phyloP scores from a whole-genome alignment of 2,888 invertebrate species.

The Pseudococcus longispinus region DNA sequence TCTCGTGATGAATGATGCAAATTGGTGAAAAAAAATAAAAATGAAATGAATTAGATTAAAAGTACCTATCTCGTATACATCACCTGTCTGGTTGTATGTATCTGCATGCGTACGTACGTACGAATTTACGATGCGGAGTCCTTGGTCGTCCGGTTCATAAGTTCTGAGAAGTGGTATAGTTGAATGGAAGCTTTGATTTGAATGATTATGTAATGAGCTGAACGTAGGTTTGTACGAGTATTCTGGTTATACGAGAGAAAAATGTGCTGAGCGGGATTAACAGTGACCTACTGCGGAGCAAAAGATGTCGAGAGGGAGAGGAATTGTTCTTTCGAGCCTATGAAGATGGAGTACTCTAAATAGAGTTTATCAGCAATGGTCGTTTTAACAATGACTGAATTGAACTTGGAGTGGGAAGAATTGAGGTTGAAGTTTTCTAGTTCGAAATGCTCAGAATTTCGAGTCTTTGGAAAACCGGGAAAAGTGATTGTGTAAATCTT shows the following conservation, averaged over 20 bases:
- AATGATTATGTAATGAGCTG: background rate
- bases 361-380: too few species aligned
- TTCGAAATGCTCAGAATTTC: too few species aligned
- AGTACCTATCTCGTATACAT: background rate
- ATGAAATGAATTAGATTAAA: background rate
- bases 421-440: too few species aligned
- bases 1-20: conserved; percentile 19
- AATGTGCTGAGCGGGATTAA: background rate
- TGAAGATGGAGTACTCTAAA: too few species aligned
- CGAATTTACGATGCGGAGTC: background rate
- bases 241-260: background rate
- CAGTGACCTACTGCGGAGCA: background rate
- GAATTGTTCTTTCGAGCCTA: too few species aligned
- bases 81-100: background rate
- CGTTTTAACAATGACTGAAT: too few species aligned
- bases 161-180: background rate
- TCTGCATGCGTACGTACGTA: background rate
- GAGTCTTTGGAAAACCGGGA: too few species aligned
- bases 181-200: background rate
- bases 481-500: too few species aligned
- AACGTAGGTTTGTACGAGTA: background rate
- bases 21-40: background rate
- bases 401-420: too few species aligned
- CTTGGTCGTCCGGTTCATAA: background rate
- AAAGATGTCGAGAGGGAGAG: too few species aligned